Evolutionary conservation across 1,140 invertebrate species (phyloP).

Genomic region (Drosophila saltans): DNA sequence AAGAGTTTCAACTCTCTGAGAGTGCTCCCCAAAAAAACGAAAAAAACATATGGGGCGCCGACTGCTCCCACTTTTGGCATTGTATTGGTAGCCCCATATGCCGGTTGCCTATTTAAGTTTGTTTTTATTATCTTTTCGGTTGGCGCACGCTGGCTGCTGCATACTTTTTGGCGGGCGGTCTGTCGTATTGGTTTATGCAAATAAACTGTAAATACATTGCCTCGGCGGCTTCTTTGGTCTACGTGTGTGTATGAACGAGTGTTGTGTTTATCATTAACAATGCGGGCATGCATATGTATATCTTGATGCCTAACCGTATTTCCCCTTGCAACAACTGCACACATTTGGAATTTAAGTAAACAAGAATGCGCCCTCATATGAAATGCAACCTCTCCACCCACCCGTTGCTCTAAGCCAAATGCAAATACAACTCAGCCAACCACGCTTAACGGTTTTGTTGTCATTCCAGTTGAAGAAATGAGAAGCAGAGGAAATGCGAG

Average conservation of each 20-base stretch:
- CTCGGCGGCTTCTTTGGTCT: constrained; percentile 44
- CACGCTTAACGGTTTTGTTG: constrained; percentile 31
- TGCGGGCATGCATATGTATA: constrained; percentile 34
- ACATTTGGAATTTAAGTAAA: constrained; percentile 77
- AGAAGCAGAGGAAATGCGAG: neutral
- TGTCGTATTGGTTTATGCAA: constrained; percentile 45
- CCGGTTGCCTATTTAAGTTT: constrained; percentile 60
- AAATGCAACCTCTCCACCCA: constrained; percentile 26
- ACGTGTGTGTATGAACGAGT: neutral
- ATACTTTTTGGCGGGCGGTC: constrained; percentile 67
- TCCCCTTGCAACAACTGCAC: constrained; percentile 47
- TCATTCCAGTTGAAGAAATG: constrained; percentile 3
- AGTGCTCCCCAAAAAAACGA: constrained; percentile 8
- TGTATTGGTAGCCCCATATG: constrained; percentile 53
- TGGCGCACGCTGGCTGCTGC: constrained; percentile 49
- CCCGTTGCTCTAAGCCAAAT: constrained; percentile 8
- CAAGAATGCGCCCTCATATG: constrained; percentile 69
- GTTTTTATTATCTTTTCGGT: constrained; percentile 67
- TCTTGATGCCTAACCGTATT: neutral
- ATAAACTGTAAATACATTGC: constrained; percentile 50
- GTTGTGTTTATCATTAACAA: constrained; percentile 49
- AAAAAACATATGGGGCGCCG: constrained; percentile 43
- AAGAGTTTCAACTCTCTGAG: constrained; percentile 31
- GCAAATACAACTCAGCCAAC: constrained; percentile 31
- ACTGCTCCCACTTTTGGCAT: constrained; percentile 30